These are phyloP conservation scores for Bibio marci DNA, from an alignment of 2,888 invertebrate species.

Conservation along the genomic window DNA sequence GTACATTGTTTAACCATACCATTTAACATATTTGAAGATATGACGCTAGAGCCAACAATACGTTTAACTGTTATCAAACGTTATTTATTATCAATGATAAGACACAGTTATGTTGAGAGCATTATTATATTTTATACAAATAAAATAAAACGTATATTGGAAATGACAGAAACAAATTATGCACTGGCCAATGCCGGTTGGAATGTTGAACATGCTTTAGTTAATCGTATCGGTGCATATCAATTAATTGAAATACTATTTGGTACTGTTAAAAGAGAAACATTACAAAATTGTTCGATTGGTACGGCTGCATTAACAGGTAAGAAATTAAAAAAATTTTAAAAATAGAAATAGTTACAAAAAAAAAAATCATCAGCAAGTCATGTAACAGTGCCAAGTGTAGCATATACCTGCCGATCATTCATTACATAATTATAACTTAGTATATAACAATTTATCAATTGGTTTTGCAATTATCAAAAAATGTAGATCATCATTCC, in stretches of 20 bases:
- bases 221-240: conserved; percentile 22
- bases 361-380: too few relatives aligned
- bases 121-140: conserved; percentile 20
- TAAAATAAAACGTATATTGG: conserved; percentile 17
- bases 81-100: conserved; percentile 22
- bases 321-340: too few relatives aligned
- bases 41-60: conserved; percentile 12
- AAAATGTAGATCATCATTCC: too few relatives aligned
- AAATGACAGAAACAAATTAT: conserved; percentile 11
- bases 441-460: too few relatives aligned
- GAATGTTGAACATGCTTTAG: conserved; percentile 14
- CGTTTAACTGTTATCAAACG: conserved; percentile 21
- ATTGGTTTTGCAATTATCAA: too few relatives aligned
- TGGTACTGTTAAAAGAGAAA: conserved; percentile 16
- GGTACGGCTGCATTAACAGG: background rate
- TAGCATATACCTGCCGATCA: too few relatives aligned
- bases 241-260: conserved; percentile 25
- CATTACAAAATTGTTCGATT: conserved; percentile 4
- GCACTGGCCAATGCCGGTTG: conserved; percentile 10
- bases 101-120: conserved; percentile 12
- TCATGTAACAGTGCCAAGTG: too few relatives aligned
- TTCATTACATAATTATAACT: too few relatives aligned
- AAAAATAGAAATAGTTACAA: too few relatives aligned
- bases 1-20: conserved; percentile 10
- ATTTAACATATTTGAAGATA: conserved; percentile 9